Evolutionary conservation across 2,888 invertebrate species (phyloP).

Genomic region (Caenorhabditis sinica): DNA sequence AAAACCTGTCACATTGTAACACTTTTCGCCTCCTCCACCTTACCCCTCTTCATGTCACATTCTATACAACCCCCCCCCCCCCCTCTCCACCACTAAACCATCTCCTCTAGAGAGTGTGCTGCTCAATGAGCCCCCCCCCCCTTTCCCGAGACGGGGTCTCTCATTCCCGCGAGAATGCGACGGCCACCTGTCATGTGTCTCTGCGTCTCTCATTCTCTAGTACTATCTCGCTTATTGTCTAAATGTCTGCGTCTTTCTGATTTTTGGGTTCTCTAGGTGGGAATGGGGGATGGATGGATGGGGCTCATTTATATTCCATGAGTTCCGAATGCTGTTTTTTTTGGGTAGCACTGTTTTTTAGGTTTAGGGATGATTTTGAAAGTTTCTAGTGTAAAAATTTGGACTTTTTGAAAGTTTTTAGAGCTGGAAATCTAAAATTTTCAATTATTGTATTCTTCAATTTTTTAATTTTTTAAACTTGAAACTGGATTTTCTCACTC

Average conservation of each 20-base stretch:
- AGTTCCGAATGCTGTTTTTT: not conserved
- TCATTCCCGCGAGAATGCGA: slow-evolving; percentile 29
- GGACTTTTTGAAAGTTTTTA: not conserved
- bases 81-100: not conserved
- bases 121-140: slow-evolving; percentile 81
- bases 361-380: not conserved
- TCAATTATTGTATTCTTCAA: not conserved
- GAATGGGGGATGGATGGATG: no score
- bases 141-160: slow-evolving; percentile 47
- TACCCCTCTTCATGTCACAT: not conserved
- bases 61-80: not conserved
- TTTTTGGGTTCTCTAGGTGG: not conserved
- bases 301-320: slow-evolving; percentile 23
- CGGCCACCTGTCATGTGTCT: slow-evolving; percentile 28
- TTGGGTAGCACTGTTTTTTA: not conserved
- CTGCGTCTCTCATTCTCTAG: slow-evolving; percentile 8
- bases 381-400: not conserved
- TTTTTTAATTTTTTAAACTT: no score
- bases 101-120: not conserved
- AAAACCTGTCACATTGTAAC: slow-evolving; percentile 22
- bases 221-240: not conserved
- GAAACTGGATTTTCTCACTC: no score
- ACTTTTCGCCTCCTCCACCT: slow-evolving; percentile 8
- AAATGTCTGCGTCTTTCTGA: slow-evolving; percentile 3
- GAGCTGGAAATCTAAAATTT: not conserved